These are phyloP conservation scores for Dicranocentrus wangi DNA, from an alignment of 2,888 invertebrate species.

Conservation along the genomic window DNA sequence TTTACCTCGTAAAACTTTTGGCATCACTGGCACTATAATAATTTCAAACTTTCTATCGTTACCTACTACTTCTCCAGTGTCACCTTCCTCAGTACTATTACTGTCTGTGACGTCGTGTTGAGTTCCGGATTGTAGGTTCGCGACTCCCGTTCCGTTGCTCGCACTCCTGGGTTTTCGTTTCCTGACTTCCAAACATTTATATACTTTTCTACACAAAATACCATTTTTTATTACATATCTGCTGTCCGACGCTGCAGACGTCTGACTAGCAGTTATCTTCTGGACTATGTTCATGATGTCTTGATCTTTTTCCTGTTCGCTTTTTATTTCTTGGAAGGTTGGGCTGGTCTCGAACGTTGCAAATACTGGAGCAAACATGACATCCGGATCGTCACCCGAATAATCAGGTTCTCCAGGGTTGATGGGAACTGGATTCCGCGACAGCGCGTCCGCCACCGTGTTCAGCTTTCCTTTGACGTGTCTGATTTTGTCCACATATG, in stretches of 20 bases:
- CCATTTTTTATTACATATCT: background rate
- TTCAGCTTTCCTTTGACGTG: conserved; percentile 51
- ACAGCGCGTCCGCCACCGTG: conserved; percentile 58
- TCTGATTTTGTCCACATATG: conserved; percentile 24
- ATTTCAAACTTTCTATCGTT: background rate
- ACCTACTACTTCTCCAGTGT: background rate
- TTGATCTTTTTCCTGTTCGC: conserved; percentile 3
- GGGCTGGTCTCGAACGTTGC: background rate
- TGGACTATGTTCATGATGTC: background rate
- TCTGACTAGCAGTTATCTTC: background rate
- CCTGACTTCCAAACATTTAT: background rate
- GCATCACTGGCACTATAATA: conserved; percentile 59
- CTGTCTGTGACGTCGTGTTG: background rate
- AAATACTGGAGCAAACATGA: background rate
- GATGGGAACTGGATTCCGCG: conserved; percentile 33
- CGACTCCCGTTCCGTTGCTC: background rate
- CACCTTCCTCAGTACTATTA: background rate
- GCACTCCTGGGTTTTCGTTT: background rate
- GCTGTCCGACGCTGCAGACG: background rate
- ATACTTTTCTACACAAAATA: background rate
- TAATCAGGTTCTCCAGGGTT: background rate
- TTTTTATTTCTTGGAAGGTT: background rate
- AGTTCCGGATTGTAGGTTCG: background rate
- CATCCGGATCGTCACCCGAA: background rate
- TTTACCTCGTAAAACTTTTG: conserved; percentile 30